A percentile compares a stretch with the other conserved stretches of the same genome.
Evolutionary conservation across 2,113 vertebrate genomes (phyloP).

Genomic region (Reinhardtius hippoglossoides): DNA sequence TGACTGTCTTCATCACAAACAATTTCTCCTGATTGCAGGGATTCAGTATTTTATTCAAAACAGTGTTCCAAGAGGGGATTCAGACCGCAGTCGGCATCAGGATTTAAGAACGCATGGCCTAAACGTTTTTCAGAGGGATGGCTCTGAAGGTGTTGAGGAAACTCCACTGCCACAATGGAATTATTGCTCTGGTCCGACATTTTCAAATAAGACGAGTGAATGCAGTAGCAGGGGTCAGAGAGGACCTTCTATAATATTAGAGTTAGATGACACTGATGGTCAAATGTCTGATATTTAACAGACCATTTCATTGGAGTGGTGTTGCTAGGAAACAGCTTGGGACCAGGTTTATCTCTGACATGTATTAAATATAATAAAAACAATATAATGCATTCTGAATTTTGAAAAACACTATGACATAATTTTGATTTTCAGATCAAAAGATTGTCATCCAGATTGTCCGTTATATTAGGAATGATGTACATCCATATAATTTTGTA

Average conservation of each 20-base stretch:
- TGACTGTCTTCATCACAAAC: neutral
- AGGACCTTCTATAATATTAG: conserved; percentile 4
- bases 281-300: conserved; percentile 18
- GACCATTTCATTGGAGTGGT: neutral
- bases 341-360: neutral
- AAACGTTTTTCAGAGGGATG: neutral
- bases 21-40: neutral
- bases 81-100: neutral
- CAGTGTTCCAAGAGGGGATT: neutral
- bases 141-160: neutral
- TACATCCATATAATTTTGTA: neutral
- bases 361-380: neutral
- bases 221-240: conserved; percentile 4
- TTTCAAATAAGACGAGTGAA: neutral
- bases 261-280: neutral
- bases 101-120: too few relatives aligned
- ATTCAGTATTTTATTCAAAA: neutral
- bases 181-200: conserved; percentile 1
- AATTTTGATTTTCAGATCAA: neutral
- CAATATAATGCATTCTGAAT: neutral
- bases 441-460: neutral
- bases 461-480: neutral
- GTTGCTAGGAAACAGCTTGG: conserved; percentile 25
- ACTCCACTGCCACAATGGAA: neutral
- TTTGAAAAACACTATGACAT: neutral